A percentile compares a stretch with the other conserved stretches of the same genome.
These are phyloP conservation scores for Epinotia nisella DNA, from an alignment of 2,888 invertebrate species.

Conservation along the genomic window DNA sequence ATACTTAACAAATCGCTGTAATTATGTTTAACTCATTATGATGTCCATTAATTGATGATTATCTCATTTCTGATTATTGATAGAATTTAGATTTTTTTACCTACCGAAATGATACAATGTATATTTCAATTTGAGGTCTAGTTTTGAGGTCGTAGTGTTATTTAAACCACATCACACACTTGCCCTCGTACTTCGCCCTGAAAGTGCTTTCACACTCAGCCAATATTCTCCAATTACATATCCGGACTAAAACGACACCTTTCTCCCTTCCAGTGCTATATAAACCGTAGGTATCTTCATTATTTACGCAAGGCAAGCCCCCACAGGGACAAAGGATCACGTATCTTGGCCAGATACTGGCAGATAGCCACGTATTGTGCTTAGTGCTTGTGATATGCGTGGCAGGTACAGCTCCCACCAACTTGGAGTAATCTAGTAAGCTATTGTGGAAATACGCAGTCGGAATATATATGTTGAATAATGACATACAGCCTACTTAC, in stretches of 20 bases:
- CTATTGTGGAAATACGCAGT: background rate
- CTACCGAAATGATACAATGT: no score
- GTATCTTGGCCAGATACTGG: slow-evolving; percentile 23
- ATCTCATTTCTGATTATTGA: no score
- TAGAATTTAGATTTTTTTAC: no score
- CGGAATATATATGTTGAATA: background rate
- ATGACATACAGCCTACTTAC: background rate
- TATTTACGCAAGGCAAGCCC: slow-evolving; percentile 15
- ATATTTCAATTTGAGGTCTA: no score
- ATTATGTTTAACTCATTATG: no score
- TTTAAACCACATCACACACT: background rate
- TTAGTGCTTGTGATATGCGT: slow-evolving; percentile 15
- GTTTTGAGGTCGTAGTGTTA: background rate
- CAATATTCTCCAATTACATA: slow-evolving; percentile 7
- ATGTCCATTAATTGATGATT: no score
- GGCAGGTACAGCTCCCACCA: background rate
- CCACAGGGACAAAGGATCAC: slow-evolving; percentile 10
- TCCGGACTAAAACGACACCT: background rate
- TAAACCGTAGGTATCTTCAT: background rate
- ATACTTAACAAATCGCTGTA: no score
- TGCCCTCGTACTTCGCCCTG: background rate
- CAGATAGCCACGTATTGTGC: slow-evolving; percentile 7
- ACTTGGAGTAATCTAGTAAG: background rate
- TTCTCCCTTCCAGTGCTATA: slow-evolving; percentile 8
- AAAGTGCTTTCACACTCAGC: slow-evolving; percentile 2